Evolutionary conservation across 2,797 vertebrate genomes (phyloP), one percentile per base, ranked within the genome.

Genomic region (Cyclopterus lumpus): DNA sequence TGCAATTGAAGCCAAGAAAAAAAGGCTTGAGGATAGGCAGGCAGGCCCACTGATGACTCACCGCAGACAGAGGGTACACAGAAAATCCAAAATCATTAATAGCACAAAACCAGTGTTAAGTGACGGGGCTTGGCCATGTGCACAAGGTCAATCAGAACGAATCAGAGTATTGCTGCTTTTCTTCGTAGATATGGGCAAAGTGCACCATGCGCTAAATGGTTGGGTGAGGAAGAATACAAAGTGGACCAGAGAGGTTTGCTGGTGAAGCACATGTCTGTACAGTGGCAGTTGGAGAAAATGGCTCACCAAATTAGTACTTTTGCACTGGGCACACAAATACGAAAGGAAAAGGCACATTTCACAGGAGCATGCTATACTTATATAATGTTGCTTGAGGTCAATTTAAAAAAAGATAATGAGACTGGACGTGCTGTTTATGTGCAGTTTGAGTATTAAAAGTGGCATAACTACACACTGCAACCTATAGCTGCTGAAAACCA

Each of bases 11-110:
- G 69, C 71, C 49, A 64, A 54, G 42, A 42, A 77, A 70, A 70
- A 72, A 73, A 72, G 58, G 55, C 59, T 68, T 53, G 69, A 61
- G 54, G 68, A 70, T 53, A 57, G 44, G 73, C 55, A 68, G 55
- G 69, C 54, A 53, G 73, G 64, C 60, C 65, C 62, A 51, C 76
- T 64, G 61, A 82, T n/a, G 66, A 75, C 72, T 80, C 63, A 75
- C 55, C 48, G 66, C 63, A 76, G 49, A 70, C 60, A 32, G 14
- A 67, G 22, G 11, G 53, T 72, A 48, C 48, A 65, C 36, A 67
- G 64, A 28, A 64, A 75, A 88, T 82, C 55, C 34, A 73, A 71
- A 85, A 84, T 78, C 68, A 83, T 85, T 88, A 79, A 57, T 34
- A 40, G 83, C 57, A 83, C 46, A 61, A 69, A 14, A 54, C 49